Percentiles rank a stretch among this genome's conserved stretches.
These are phyloP conservation scores for Hozukius guyotensis DNA, from an alignment of 2,797 vertebrate genomes.

Conservation along the genomic window DNA sequence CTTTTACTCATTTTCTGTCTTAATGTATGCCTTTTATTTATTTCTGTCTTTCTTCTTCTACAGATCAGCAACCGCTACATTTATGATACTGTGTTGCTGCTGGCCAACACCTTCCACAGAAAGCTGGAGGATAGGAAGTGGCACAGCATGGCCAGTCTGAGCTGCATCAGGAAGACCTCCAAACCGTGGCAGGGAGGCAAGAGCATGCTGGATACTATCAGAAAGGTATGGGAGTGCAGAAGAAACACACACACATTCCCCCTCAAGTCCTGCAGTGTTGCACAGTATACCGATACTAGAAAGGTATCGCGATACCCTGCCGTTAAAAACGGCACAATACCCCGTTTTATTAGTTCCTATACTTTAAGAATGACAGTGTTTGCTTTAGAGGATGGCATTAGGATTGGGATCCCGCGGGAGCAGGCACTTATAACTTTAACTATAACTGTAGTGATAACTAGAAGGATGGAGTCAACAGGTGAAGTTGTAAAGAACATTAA, in stretches of 20 bases:
- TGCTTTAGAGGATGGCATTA: too few relatives aligned
- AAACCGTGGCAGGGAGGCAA: slow-evolving; percentile 99
- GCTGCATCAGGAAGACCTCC: slow-evolving; percentile 96
- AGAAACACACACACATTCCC: not conserved
- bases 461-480: too few relatives aligned
- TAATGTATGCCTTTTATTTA: not conserved
- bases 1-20: not conserved
- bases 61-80: slow-evolving; percentile 98
- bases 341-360: too few relatives aligned
- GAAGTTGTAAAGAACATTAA: too few relatives aligned
- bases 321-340: too few relatives aligned
- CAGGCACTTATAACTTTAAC: too few relatives aligned
- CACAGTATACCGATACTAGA: too few relatives aligned
- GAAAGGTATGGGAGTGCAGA: slow-evolving; percentile 86
- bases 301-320: too few relatives aligned
- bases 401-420: too few relatives aligned
- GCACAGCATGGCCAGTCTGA: slow-evolving; percentile 99
- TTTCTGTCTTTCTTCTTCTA: not conserved
- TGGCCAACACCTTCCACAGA: slow-evolving; percentile 97
- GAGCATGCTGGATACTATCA: slow-evolving; percentile 97
- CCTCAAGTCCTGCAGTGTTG: not conserved
- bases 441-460: too few relatives aligned
- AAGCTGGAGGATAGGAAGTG: slow-evolving; percentile 98
- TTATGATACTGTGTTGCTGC: slow-evolving; percentile 93
- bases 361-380: too few relatives aligned